These are phyloP conservation scores for Agrotis ipsilon DNA, from an alignment of 2,888 invertebrate species.

Conservation along the genomic window DNA sequence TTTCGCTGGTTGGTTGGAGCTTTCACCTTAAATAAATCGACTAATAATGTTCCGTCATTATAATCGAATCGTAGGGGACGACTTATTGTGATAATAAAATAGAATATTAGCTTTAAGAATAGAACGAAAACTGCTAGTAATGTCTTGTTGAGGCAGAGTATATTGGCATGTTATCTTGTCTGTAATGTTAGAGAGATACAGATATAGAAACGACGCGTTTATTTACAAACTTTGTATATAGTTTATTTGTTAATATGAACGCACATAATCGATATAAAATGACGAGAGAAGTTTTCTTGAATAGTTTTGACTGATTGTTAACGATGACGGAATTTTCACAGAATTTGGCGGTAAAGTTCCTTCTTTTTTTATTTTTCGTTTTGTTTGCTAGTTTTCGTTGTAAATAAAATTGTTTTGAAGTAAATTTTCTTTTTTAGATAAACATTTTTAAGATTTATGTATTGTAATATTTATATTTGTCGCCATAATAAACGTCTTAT, in stretches of 20 bases:
- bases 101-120: slow-evolving; percentile 70
- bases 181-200: slow-evolving; percentile 54
- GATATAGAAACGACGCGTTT: slow-evolving; percentile 52
- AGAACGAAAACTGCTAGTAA: slow-evolving; percentile 59
- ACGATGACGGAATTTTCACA: slow-evolving; percentile 1
- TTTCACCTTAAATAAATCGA: slow-evolving; percentile 50
- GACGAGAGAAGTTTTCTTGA: slow-evolving; percentile 35
- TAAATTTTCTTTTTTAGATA: slow-evolving; percentile 12
- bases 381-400: slow-evolving; percentile 29
- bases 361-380: slow-evolving; percentile 24
- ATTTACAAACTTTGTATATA: slow-evolving; percentile 62
- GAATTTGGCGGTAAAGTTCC: slow-evolving; percentile 47
- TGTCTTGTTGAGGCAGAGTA: slow-evolving; percentile 52
- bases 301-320: slow-evolving; percentile 42
- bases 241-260: slow-evolving; percentile 58
- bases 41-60: slow-evolving; percentile 48
- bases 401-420: slow-evolving; percentile 30
- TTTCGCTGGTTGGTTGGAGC: too few relatives aligned
- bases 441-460: slow-evolving; percentile 11
- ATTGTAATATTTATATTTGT: slow-evolving; percentile 1
- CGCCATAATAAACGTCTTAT: not conserved
- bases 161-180: slow-evolving; percentile 56
- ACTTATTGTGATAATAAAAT: slow-evolving; percentile 79
- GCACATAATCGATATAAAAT: slow-evolving; percentile 56
- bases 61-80: slow-evolving; percentile 71